These are phyloP conservation scores for Silvanus unidentatus DNA, from an alignment of 2,888 invertebrate genomes.

Conservation along the genomic window DNA sequence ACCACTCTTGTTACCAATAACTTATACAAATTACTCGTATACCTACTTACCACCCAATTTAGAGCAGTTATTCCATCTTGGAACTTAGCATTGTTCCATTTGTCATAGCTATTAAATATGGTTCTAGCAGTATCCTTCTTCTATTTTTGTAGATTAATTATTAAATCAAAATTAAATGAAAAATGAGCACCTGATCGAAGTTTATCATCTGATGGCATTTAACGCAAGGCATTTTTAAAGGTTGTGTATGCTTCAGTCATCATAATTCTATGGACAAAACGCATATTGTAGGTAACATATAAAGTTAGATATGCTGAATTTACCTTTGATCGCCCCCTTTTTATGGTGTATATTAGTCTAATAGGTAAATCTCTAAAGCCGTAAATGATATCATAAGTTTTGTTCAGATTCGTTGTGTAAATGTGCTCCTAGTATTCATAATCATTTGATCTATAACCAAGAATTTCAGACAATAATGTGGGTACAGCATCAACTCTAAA, in stretches of 20 bases:
- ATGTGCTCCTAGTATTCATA: constrained; percentile 54
- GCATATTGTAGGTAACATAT: no score
- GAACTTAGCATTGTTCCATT: no score
- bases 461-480: constrained; percentile 41
- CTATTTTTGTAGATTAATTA: constrained; percentile 58
- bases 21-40: background rate
- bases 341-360: constrained; percentile 51
- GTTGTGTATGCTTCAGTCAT: constrained; percentile 70
- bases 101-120: no score
- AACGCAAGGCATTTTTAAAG: constrained; percentile 55
- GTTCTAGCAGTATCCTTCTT: no score
- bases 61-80: constrained; percentile 39
- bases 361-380: constrained; percentile 57
- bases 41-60: constrained; percentile 76
- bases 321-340: constrained; percentile 36
- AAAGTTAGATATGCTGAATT: no score
- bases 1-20: constrained; percentile 50
- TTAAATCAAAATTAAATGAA: constrained; percentile 72
- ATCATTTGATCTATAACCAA: constrained; percentile 50
- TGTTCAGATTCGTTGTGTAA: constrained; percentile 54
- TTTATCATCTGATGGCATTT: constrained; percentile 55
- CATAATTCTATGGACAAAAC: constrained; percentile 53
- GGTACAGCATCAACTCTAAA: constrained; percentile 76
- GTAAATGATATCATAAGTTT: constrained; percentile 59
- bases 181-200: constrained; percentile 59